Conservation (phyloP, 2,888 invertebrate species). For the Boloria euphrosyne region DNA sequence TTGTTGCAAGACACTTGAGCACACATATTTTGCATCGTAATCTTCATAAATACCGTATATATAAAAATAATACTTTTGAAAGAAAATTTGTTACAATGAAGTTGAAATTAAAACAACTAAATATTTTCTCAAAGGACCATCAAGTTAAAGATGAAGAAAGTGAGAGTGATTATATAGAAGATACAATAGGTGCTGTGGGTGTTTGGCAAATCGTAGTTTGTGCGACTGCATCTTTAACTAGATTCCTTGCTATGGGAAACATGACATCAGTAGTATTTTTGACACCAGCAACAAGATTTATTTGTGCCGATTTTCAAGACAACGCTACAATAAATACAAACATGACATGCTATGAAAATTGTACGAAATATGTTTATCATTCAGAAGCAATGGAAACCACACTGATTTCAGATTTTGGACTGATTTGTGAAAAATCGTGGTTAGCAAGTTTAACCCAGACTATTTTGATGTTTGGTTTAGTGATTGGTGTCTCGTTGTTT, state of each 20-base stretch:
- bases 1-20: no score
- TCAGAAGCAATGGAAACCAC: constrained; percentile 50
- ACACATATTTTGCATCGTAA: background rate
- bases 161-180: constrained; percentile 57
- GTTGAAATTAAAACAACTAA: constrained; percentile 2
- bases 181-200: constrained; percentile 58
- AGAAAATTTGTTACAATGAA: constrained; percentile 2
- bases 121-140: constrained; percentile 2
- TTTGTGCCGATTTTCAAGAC: constrained; percentile 48
- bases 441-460: constrained; percentile 58
- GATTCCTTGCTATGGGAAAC: constrained; percentile 54
- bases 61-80: background rate
- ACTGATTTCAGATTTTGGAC: constrained; percentile 53
- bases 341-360: constrained; percentile 56
- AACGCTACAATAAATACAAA: constrained; percentile 43
- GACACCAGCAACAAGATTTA: constrained; percentile 54
- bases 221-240: constrained; percentile 42
- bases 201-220: constrained; percentile 53
- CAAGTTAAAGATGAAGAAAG: constrained; percentile 24
- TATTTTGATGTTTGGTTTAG: constrained; percentile 56
- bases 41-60: constrained; percentile 9
- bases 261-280: constrained; percentile 53
- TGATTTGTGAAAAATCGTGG: constrained; percentile 60
- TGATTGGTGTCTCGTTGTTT: constrained; percentile 52
- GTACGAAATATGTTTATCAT: constrained; percentile 52